These are phyloP conservation scores for Rhyzopertha dominica DNA, from an alignment of 1,140 invertebrate species.

Conservation along the genomic window DNA sequence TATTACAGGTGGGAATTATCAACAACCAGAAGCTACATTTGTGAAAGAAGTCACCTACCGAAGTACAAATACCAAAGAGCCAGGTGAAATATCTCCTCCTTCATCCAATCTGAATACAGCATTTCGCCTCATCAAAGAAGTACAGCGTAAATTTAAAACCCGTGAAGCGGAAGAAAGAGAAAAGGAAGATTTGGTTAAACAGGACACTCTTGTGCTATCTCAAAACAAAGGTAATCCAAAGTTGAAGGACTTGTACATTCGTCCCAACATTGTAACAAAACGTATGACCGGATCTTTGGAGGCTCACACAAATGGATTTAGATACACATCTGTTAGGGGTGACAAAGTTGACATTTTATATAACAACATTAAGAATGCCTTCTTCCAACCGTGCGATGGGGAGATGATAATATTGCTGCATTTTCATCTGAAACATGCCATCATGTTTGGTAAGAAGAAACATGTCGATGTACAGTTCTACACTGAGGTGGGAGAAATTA, in stretches of 20 bases:
- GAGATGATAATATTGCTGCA: constrained; percentile 99
- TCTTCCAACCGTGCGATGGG: constrained; percentile 98
- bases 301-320: constrained; percentile 95
- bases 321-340: constrained; percentile 95
- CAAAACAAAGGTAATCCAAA: constrained; percentile 98
- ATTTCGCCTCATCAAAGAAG: constrained; percentile 97
- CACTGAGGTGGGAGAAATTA: constrained; percentile 99
- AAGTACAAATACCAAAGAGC: constrained; percentile 96
- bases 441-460: constrained; percentile 99
- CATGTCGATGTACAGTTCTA: constrained; percentile 99
- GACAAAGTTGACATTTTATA: constrained; percentile 99
- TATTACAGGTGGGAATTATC: constrained; percentile 68
- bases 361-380: constrained; percentile 99
- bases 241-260: constrained; percentile 96
- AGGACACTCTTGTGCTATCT: constrained; percentile 93
- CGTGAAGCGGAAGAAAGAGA: constrained; percentile 97
- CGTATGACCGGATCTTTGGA: constrained; percentile 93
- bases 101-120: constrained; percentile 96
- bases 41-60: constrained; percentile 99
- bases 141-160: constrained; percentile 98
- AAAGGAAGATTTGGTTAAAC: constrained; percentile 97
- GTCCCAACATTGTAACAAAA: constrained; percentile 97
- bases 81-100: constrained; percentile 91
- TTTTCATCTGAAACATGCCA: constrained; percentile 97
- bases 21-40: constrained; percentile 93